Evolutionary conservation across 2,888 invertebrate genomes (phyloP).

Genomic region (Diplolepis rosae): DNA sequence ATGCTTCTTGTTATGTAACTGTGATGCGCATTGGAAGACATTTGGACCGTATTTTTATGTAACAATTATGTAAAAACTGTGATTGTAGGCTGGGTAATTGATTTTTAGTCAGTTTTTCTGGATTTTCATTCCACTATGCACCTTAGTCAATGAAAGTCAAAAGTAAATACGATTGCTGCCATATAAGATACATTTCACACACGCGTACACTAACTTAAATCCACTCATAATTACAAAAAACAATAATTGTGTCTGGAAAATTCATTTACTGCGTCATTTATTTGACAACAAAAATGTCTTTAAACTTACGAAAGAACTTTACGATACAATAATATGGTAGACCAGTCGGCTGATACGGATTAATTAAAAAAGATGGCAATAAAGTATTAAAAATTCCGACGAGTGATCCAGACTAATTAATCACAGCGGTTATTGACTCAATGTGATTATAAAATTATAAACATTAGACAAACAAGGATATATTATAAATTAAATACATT

Average conservation of each 20-base stretch:
- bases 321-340: background rate
- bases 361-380: background rate
- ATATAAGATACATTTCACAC: conserved; percentile 7
- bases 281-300: background rate
- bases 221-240: background rate
- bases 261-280: background rate
- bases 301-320: background rate
- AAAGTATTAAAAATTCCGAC: too few species aligned
- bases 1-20: too few species aligned
- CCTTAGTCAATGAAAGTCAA: conserved; percentile 20
- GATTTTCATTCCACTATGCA: too few species aligned
- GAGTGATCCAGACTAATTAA: too few species aligned
- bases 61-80: too few species aligned
- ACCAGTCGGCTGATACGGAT: background rate
- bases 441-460: too few species aligned
- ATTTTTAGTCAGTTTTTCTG: too few species aligned
- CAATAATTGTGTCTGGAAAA: background rate
- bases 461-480: too few species aligned
- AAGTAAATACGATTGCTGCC: conserved; percentile 23
- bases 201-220: background rate
- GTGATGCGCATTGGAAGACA: too few species aligned
- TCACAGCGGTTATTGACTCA: too few species aligned
- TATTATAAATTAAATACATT: background rate
- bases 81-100: too few species aligned
- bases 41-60: too few species aligned